Percentiles rank a stretch among this genome's conserved stretches.
These are phyloP conservation scores for Zaprionus obscuricornis DNA, from an alignment of 2,888 invertebrate genomes.

Conservation along the genomic window DNA sequence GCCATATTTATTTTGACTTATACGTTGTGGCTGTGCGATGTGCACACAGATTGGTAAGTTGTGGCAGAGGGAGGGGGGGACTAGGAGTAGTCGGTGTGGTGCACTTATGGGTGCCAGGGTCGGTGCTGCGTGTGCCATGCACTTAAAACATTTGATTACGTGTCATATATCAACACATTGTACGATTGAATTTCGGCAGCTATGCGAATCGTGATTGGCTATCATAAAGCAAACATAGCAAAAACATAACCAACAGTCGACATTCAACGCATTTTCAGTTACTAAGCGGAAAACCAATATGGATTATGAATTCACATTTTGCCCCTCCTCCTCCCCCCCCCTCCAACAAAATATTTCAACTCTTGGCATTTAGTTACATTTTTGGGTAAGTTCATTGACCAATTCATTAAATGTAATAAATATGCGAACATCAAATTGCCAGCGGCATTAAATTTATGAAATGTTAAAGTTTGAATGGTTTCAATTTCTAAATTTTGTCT, in stretches of 20 bases:
- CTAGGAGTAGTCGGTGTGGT: slow-evolving; percentile 1
- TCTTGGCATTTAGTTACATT: too few species aligned
- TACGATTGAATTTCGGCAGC: slow-evolving; percentile 64
- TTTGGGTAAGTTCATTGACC: slow-evolving; percentile 12
- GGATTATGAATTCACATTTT: slow-evolving; percentile 6
- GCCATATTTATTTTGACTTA: slow-evolving; percentile 53
- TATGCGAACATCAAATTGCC: too few species aligned
- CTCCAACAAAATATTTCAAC: not conserved
- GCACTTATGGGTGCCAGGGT: slow-evolving; percentile 14
- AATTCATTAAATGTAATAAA: too few species aligned
- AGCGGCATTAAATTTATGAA: too few species aligned
- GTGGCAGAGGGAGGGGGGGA: not conserved
- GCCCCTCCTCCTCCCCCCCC: too few species aligned
- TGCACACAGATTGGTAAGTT: not conserved
- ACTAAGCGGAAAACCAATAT: not conserved
- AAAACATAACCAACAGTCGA: too few species aligned
- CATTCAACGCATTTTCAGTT: not conserved
- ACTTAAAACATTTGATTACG: slow-evolving; percentile 75
- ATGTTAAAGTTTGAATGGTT: not conserved
- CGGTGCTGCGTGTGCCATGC: slow-evolving; percentile 69
- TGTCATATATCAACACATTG: slow-evolving; percentile 75
- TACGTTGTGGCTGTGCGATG: slow-evolving; percentile 5
- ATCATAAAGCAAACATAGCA: slow-evolving; percentile 27
- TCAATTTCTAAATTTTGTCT: too few species aligned
- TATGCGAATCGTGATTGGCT: slow-evolving; percentile 43